phyloP scores from a whole-genome alignment of 2,113 vertebrate species.

The Cyprinodon variegatus region DNA sequence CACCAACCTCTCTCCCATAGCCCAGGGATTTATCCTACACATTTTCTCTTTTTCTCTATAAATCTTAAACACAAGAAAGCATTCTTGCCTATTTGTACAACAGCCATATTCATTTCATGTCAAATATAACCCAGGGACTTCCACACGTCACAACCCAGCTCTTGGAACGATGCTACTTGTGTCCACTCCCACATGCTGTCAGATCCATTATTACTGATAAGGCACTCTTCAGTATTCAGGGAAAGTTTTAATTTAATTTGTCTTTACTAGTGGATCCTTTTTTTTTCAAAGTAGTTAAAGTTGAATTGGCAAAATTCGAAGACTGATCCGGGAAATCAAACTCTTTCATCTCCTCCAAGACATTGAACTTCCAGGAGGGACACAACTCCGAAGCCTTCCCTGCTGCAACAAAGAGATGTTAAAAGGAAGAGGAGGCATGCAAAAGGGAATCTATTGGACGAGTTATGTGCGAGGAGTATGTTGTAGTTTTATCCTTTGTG shows the following conservation, averaged over 20 bases:
- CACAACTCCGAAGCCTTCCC: constrained; percentile 45
- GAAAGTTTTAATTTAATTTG: constrained; percentile 43
- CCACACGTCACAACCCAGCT: constrained; percentile 45
- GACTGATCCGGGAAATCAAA: constrained; percentile 6
- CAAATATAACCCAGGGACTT: constrained; percentile 64
- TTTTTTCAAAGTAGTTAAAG: constrained; percentile 19
- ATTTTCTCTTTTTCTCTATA: constrained; percentile 39
- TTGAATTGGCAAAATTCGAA: constrained; percentile 8
- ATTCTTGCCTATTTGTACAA: constrained; percentile 56
- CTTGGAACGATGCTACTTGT: constrained; percentile 49
- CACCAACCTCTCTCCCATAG: constrained; percentile 61
- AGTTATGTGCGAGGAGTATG: constrained; percentile 65
- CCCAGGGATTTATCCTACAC: constrained; percentile 76
- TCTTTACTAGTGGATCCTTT: constrained; percentile 52
- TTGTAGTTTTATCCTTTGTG: constrained; percentile 66
- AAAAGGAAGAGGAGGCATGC: constrained; percentile 57
- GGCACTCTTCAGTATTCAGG: constrained; percentile 72
- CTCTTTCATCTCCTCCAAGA: constrained; percentile 39
- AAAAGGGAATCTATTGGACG: constrained; percentile 63
- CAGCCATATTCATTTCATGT: constrained; percentile 61
- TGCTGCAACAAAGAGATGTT: constrained; percentile 34
- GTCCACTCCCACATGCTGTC: constrained; percentile 54
- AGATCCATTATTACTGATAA: constrained; percentile 47
- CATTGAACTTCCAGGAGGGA: constrained; percentile 41
- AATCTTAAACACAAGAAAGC: constrained; percentile 52